Evolutionary conservation across 2,113 vertebrate genomes (phyloP).

Genomic region (Chaetodon trifascialis): DNA sequence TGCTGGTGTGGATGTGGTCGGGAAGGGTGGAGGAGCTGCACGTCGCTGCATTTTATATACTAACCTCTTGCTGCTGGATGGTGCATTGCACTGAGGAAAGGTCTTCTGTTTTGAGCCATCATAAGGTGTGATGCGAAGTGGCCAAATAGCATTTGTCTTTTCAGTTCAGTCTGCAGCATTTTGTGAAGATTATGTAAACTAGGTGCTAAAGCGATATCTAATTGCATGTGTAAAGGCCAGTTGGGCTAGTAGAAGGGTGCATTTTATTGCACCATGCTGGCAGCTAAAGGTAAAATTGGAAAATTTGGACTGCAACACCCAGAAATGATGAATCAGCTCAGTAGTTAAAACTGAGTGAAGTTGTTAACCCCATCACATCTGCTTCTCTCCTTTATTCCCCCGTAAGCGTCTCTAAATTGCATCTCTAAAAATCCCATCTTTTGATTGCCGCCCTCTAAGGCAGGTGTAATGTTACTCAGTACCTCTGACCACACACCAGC

Average conservation of each 20-base stretch:
- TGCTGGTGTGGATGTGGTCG: neutral
- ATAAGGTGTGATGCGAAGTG: neutral
- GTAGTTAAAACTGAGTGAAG: neutral
- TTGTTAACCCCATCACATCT: neutral
- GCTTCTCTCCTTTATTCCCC: neutral
- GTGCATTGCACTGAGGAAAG: neutral
- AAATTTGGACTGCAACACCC: too few relatives aligned
- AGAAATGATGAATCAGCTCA: too few relatives aligned
- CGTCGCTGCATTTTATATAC: neutral
- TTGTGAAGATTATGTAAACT: neutral
- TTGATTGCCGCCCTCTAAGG: neutral
- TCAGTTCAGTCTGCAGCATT: neutral
- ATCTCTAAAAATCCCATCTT: neutral
- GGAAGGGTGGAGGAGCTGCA: neutral
- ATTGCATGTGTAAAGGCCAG: neutral
- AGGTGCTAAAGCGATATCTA: neutral
- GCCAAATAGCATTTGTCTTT: neutral
- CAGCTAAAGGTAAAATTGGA: neutral
- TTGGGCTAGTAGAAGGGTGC: neutral
- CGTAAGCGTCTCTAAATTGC: neutral
- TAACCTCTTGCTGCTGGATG: neutral
- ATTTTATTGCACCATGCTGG: neutral
- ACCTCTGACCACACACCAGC: constrained; percentile 1
- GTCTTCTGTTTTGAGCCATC: neutral
- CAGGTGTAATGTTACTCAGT: neutral